Evolutionary conservation across 2,113 vertebrate genomes (phyloP).

Genomic region (Larimichthys polyactis): DNA sequence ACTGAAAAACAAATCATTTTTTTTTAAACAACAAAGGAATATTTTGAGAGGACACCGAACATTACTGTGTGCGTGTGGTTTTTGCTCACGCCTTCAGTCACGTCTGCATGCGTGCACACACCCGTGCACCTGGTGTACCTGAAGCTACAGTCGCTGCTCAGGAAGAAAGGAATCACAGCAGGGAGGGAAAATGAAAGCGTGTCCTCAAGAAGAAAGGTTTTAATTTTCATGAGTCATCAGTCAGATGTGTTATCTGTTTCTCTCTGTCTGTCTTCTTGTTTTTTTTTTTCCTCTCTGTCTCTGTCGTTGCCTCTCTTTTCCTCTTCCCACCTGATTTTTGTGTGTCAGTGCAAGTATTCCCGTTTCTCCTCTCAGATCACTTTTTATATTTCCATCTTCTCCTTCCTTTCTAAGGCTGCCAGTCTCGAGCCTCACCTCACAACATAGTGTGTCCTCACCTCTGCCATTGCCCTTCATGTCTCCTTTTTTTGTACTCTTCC

Average conservation of each 20-base stretch:
- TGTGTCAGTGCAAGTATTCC: slow-evolving; percentile 48
- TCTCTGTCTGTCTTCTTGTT: not conserved
- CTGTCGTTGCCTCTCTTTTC: slow-evolving; percentile 34
- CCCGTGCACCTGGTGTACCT: slow-evolving; percentile 49
- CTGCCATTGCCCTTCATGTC: slow-evolving; percentile 9
- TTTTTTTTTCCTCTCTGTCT: slow-evolving; percentile 7
- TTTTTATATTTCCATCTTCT: slow-evolving; percentile 51
- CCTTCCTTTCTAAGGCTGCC: slow-evolving; percentile 42
- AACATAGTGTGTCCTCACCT: slow-evolving; percentile 12
- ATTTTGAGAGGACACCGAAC: slow-evolving; percentile 35
- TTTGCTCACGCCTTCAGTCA: slow-evolving; percentile 27
- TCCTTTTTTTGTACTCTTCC: slow-evolving; percentile 19
- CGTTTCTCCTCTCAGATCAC: slow-evolving; percentile 31
- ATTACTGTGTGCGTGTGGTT: slow-evolving; percentile 15
- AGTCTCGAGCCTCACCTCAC: slow-evolving; percentile 31
- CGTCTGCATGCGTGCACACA: slow-evolving; percentile 18
- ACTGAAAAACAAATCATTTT: slow-evolving; percentile 51
- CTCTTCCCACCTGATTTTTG: slow-evolving; percentile 20
- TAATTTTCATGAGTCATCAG: slow-evolving; percentile 75
- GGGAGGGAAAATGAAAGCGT: slow-evolving; percentile 62
- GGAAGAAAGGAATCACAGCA: slow-evolving; percentile 39
- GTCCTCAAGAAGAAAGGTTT: slow-evolving; percentile 68
- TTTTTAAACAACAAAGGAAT: slow-evolving; percentile 45
- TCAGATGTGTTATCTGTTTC: slow-evolving; percentile 56
- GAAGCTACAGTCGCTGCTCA: slow-evolving; percentile 37